Conservation (phyloP, 2,888 invertebrate genomes). For the Balanococcus diminutus region DNA sequence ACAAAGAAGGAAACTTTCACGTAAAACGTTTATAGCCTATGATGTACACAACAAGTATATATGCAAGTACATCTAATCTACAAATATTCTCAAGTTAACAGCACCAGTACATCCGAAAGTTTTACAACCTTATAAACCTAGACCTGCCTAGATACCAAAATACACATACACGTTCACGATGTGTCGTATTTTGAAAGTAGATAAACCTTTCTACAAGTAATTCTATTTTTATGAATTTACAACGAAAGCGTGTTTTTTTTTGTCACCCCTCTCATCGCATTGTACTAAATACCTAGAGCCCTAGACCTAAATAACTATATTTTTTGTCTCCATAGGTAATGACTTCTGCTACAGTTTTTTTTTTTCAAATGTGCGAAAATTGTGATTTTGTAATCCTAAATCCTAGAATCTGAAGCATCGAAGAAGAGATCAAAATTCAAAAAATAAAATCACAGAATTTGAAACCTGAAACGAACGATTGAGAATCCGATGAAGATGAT, state of each 20-base stretch:
- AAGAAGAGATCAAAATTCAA: too few species aligned
- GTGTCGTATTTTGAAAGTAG: background rate
- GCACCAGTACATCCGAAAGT: background rate
- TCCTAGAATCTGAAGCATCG: too few species aligned
- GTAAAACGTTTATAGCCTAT: background rate
- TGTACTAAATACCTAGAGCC: too few species aligned
- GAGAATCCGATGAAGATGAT: too few species aligned
- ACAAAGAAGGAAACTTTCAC: background rate
- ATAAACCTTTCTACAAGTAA: background rate
- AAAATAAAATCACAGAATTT: too few species aligned
- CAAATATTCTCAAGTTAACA: background rate
- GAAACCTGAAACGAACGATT: too few species aligned
- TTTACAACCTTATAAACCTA: background rate
- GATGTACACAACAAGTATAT: background rate
- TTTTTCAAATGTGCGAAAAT: too few species aligned
- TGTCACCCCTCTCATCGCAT: background rate
- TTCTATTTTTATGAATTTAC: background rate
- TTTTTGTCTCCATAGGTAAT: too few species aligned
- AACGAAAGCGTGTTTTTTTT: background rate
- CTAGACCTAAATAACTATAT: too few species aligned
- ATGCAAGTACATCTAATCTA: background rate
- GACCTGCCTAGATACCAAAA: background rate
- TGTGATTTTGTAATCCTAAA: too few species aligned
- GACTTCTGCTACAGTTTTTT: too few species aligned
- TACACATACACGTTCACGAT: background rate